phyloP scores from a whole-genome alignment of 35 echinoderm and acorn worm genomes.

The Patiria miniata region DNA sequence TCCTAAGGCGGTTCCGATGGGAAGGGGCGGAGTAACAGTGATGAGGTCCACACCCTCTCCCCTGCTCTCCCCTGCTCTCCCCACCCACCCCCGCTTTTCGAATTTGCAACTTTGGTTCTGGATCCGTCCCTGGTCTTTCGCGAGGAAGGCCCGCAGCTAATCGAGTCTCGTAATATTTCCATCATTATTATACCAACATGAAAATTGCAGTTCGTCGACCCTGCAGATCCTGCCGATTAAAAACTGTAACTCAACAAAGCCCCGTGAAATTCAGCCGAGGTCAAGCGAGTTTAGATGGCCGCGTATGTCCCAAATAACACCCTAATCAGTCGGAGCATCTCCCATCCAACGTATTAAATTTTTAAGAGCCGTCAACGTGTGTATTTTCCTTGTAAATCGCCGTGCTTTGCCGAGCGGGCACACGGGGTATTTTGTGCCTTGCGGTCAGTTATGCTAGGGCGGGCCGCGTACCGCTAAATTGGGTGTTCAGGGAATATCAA shows the following conservation, averaged over 20 bases:
- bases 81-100: no score
- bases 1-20: no score
- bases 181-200: no score
- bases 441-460: background rate
- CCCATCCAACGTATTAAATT: conserved; percentile 12
- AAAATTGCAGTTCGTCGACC: background rate
- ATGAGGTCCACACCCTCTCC: no score
- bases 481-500: background rate
- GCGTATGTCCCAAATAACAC: background rate
- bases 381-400: conserved; percentile 28
- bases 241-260: conserved; percentile 33
- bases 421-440: background rate
- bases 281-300: conserved; percentile 9
- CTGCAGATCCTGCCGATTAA: background rate
- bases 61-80: no score
- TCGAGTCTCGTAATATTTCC: no score
- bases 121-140: no score
- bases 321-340: conserved; percentile 18
- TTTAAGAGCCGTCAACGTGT: conserved; percentile 12
- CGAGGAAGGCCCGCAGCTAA: no score
- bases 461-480: conserved; percentile 3
- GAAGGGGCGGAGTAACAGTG: no score
- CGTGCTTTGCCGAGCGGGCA: background rate
- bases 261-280: background rate
- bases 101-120: no score